Evolutionary conservation across 2,797 vertebrate genomes (phyloP).

Genomic region (Sardinella longiceps): DNA sequence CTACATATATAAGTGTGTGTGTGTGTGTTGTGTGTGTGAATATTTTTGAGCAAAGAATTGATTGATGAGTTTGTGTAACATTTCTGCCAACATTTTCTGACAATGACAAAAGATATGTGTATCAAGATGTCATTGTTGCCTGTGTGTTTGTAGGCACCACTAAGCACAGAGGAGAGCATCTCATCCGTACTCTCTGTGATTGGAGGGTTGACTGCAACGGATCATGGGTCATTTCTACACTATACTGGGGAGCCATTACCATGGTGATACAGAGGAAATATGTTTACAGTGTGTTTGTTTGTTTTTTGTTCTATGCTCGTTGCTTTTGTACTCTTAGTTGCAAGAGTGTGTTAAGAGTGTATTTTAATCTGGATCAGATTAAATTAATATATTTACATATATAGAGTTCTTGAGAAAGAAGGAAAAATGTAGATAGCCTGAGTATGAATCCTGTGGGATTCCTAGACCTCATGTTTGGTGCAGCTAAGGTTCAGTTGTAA

Average conservation of each 20-base stretch:
- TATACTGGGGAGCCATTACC: constrained; percentile 74
- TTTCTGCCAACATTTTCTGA: too few species aligned
- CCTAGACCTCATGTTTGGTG: not conserved
- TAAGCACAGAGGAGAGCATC: constrained; percentile 75
- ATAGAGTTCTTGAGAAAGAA: not conserved
- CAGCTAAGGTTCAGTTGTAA: not conserved
- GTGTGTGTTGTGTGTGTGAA: too few species aligned
- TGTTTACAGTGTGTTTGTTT: not conserved
- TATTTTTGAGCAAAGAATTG: too few species aligned
- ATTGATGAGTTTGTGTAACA: not conserved
- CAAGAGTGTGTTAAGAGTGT: not conserved
- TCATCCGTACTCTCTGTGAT: constrained; percentile 72
- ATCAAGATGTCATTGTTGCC: not conserved
- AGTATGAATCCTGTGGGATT: not conserved
- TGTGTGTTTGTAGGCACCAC: constrained; percentile 64
- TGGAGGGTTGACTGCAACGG: constrained; percentile 73
- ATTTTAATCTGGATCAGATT: constrained; percentile 16
- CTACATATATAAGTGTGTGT: too few species aligned
- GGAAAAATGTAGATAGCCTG: not conserved
- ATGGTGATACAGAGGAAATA: constrained; percentile 63
- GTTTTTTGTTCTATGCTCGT: not conserved
- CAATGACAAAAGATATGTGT: not conserved
- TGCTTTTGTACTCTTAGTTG: not conserved
- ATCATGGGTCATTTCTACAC: constrained; percentile 77
- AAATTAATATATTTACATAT: too few species aligned